Base-by-base conservation (phyloP, 1,140 invertebrate genomes). In the Drosophila subobscura region DNA sequence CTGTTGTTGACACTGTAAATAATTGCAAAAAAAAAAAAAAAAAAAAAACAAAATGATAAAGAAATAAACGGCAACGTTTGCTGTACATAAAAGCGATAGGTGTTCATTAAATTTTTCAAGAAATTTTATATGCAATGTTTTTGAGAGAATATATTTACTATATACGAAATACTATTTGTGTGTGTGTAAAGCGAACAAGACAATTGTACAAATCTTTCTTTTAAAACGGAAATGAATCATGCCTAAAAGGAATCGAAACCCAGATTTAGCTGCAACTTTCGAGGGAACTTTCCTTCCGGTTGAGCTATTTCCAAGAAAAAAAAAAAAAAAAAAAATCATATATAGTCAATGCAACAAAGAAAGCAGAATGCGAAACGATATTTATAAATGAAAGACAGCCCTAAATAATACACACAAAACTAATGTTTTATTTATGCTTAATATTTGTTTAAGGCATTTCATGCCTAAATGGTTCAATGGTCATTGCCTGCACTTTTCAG, bases 1-100 rank as follows among this genome's bases (percentile, higher is more conserved):
- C 56, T 90, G 72, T 88, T 90, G 72, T 90, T 89, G 79, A 90
- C 89, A 85, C 79, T 90, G 83, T 88, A 90, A 88, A 89, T 90
- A 89, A 72, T 84, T 85, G 77, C 77, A 85, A 80, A 58, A 80
- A 68, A 52, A 57, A 45, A 45, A 51, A 61, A 45, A 22, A 58
- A 65, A 23, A 44, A 51, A 65, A 61, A 42, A 23, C 60, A 51
- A 60, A 45, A 14, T 58, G 52, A 42, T 44, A 56, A 61, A 51
- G 37, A 33, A 64, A 55, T 52, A 37, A 41, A 61, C 33, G 46
- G 52, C 54, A 12, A 25, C 37, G 33, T 59, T 41, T 47, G 53
- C 52, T 81, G 54, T 56, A 79, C 40, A 58, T 67, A 79, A 45
- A 49, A 50, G 44, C 40, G 51, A 60, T 27, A 6, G 44, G 59